phyloP scores from a whole-genome alignment of 2,888 invertebrate species.

The Ditula angustiorana region DNA sequence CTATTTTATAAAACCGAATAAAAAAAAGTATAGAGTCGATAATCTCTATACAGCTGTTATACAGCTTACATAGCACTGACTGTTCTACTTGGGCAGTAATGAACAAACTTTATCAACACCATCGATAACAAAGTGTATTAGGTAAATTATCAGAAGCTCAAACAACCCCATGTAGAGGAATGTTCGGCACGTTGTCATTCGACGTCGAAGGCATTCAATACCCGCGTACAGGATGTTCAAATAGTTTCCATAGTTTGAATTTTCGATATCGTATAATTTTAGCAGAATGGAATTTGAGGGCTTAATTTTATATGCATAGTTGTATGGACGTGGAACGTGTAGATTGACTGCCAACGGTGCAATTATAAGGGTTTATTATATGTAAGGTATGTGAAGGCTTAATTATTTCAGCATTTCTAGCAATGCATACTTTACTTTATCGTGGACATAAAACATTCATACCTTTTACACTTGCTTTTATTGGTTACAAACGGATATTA shows the following conservation, averaged over 20 bases:
- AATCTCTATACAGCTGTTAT: no score
- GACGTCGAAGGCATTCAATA: conserved; percentile 32
- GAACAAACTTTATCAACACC: not conserved
- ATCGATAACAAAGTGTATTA: conserved; percentile 17
- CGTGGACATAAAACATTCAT: no score
- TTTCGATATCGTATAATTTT: conserved; percentile 30
- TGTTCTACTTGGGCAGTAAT: no score
- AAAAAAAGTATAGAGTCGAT: no score
- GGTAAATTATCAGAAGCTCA: conserved; percentile 25
- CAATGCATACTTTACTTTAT: no score
- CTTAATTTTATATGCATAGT: not conserved
- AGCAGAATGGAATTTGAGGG: conserved; percentile 18
- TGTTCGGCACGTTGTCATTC: conserved; percentile 37
- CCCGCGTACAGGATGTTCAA: conserved; percentile 24
- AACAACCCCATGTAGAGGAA: conserved; percentile 23
- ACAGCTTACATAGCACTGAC: no score
- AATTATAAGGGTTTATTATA: not conserved
- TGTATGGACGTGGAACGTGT: not conserved
- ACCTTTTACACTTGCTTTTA: no score
- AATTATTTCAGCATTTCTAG: no score
- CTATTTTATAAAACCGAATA: no score
- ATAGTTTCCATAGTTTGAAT: conserved; percentile 33
- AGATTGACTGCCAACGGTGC: not conserved
- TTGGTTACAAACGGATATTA: no score
- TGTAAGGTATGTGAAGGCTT: no score